Base-by-base conservation (phyloP, 2,113 vertebrate genomes). In the Podilymbus podiceps region DNA sequence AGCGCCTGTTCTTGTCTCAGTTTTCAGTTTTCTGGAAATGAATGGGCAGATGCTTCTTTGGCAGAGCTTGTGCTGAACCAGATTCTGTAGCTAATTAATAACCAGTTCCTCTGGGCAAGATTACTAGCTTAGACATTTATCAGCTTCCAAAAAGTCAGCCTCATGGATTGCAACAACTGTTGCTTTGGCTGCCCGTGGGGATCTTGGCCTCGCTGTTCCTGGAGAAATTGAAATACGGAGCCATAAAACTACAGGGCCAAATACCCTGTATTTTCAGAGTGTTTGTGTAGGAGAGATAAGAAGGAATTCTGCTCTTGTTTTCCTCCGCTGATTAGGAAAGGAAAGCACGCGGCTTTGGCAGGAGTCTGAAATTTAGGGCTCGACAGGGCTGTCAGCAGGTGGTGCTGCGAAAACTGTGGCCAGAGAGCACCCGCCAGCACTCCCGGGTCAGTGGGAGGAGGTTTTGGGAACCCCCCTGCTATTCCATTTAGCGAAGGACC, bases 61-160 rank as follows among this genome's bases (percentile, higher is more conserved):
- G 77, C 84, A 89, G 90, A 85, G 80, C 80, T 79, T 49, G 22
- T 24, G 2, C 77, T 31, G 73, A 89, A 25, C 66, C 80, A 56
- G 60, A 6, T 83, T 60, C 72, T n/a, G 76, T 20, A 62, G 89
- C 86, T 92, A 44, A 75, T 97, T 90, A 91, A 75, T 38, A 60
- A 89, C 38, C 79, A 42, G 60, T 31, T 92, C 83, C 81, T 92
- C 58, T 40, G 38, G 89, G 85, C 73, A 2, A 22, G 77, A 68
- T 75, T 9, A 38, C 40, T 6, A 15, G 49, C 80, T 56, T 73
- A 85, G 77, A 46, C 73, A 18, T 91, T 66, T 55, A 52, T 91
- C 89, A 75, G 62, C 92, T 75, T 87, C 79, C 89, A 81, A 59
- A 77, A 92, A 89, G 42, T 60, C 87, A 50, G 8, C 49, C 66